Evolutionary conservation across 2,113 vertebrate genomes (phyloP), one percentile per base, ranked within the genome.

Genomic region (Kryptolebias marmoratus): DNA sequence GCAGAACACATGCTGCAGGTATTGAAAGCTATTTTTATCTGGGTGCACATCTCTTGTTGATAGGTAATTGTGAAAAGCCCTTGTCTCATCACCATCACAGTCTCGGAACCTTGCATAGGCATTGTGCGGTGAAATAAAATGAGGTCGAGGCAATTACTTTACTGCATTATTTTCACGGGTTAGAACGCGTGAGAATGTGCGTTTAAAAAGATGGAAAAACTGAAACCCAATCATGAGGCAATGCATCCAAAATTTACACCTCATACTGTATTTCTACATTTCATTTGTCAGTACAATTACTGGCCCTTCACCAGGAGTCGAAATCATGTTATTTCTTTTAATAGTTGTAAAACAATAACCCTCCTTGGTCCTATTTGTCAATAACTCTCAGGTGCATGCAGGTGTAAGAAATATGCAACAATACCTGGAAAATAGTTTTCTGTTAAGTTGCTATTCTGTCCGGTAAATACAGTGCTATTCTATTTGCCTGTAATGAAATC

Each of bases 401-500:
- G 49, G 36, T 62, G 72, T 71, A 70, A 73, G 48, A 73, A 68
- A 76, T 71, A 59, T 64, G 50, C 52, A 71, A 65, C 77, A 36
- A 80, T 82, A 86, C 70, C 71, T 66, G 44, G 68, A 67, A 74
- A 85, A 81, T 48, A 30, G 68, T 55, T 56, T 71, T 68, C 75
- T 50, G 31, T 72, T 18, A 82, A 80, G 71, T 48, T 71, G 53
- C 72, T 52, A 16, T 76, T 82, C 69, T 82, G 53, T 61, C 53
- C 72, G 49, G 77, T 79, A 83, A 78, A 82, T 71, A 75, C 61
- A 73, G 57, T 74, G 54, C 68, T 70, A 68, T 80, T 85, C 66
- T 77, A 81, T 78, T 71, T 64, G 75, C 53, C 77, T 80, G 61
- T 90, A 84, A 89, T 88, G 75, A 84, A 89, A 90, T 83, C 50